Conservation (phyloP, 2,113 vertebrate species). For the Heterocephalus glaber region DNA sequence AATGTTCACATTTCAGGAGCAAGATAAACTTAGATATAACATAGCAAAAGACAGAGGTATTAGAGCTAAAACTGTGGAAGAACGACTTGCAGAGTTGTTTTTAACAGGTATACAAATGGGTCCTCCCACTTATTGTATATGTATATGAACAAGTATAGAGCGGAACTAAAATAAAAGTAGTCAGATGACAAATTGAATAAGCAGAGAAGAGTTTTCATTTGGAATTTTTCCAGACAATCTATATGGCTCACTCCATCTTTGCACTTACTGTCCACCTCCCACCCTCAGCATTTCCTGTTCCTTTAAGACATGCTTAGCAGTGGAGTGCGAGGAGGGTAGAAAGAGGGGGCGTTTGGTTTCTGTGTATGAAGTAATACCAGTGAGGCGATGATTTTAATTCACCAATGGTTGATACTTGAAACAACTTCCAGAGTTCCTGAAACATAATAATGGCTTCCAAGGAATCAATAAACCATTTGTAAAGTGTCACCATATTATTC, state of each 20-base stretch:
- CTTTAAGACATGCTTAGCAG: neutral
- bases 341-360: neutral
- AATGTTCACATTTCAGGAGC: neutral
- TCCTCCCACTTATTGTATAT: accelerated
- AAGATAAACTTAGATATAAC: neutral
- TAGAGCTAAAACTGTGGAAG: neutral
- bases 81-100: neutral
- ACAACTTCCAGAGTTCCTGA: neutral
- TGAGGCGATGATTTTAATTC: neutral
- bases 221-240: neutral
- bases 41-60: neutral
- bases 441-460: neutral
- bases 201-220: neutral
- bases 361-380: neutral
- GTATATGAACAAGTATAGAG: accelerated
- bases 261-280: neutral
- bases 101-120: neutral
- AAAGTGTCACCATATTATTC: neutral
- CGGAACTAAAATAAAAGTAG: neutral
- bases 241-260: neutral
- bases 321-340: accelerated
- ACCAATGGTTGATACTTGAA: neutral
- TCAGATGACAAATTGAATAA: neutral
- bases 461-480: neutral
- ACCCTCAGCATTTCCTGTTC: neutral